Evolutionary conservation across 37 sponge, comb jelly and placozoan genomes (phyloP), one percentile per base, ranked within the genome.

Genomic region (Tethya wilhelma): DNA sequence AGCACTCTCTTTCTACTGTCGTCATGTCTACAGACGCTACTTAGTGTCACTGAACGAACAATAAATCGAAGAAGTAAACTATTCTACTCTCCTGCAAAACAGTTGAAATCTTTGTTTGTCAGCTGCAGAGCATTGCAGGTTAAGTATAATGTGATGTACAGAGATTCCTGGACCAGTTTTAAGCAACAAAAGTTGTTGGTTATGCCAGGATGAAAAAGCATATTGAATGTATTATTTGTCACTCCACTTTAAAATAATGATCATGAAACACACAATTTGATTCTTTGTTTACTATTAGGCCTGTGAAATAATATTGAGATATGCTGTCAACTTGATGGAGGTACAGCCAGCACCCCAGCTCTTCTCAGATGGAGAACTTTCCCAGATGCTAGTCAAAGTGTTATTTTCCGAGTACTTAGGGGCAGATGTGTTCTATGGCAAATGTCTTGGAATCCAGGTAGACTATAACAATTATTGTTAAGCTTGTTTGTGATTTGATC

Each of bases 381-480:
- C 37, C 59, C 25, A 64, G 64, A 23, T 23, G 0, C 36, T 85
- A 44, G 44, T 17, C 34, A 81, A 68, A 32, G 22, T 77, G 31
- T 74, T 49, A 14, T 57, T 46, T 9, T 32, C 60, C 4, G 91
- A 90, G 39, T 77, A 85, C 65, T 49, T 81, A 19, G 65, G 53
- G 49, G 56, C 86, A 38, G 82, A 90, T 23, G 49, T 44, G 25
- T 89, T 93, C 84, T 95, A 95, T 75, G 96, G 96, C 1, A 58
- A 67, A 4, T 82, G 83, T 31, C 84, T 90, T 34, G 94, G 87
- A 6, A 83, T 93, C 39, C 94, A 93, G 77, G 94, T 90, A 28
- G 17, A 46, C 30, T n/a, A n/a, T n/a, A n/a, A n/a, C n/a, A n/a
- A n/a, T n/a, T n/a, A 62, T 36, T 55, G 55, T 22, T 7, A 45